These are phyloP conservation scores for Metalampra italica DNA, from an alignment of 2,888 invertebrate genomes.

Conservation along the genomic window DNA sequence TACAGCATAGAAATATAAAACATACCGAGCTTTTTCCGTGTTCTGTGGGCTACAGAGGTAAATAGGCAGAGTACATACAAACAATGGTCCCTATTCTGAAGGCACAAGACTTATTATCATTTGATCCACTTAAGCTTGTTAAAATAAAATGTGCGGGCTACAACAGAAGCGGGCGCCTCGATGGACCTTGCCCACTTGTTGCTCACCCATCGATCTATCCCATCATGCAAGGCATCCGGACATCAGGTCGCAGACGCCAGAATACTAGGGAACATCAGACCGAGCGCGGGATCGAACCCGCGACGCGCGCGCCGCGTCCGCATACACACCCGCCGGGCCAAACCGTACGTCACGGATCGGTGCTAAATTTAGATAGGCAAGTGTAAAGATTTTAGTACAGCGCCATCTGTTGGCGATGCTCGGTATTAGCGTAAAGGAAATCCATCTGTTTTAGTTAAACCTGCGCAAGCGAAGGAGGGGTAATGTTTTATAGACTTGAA, in stretches of 20 bases:
- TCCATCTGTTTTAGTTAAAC: not conserved
- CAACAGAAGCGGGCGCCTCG: slow-evolving; percentile 68
- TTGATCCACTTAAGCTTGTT: no score
- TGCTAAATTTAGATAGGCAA: slow-evolving; percentile 18
- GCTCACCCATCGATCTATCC: slow-evolving; percentile 68
- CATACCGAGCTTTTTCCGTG: no score
- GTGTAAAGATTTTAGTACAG: slow-evolving; percentile 9
- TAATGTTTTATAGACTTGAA: no score
- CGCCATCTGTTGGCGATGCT: slow-evolving; percentile 42
- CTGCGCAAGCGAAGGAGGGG: not conserved
- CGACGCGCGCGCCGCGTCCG: not conserved
- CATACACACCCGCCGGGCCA: slow-evolving; percentile 19
- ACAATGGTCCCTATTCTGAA: no score
- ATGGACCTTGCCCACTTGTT: slow-evolving; percentile 68
- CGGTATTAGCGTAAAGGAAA: slow-evolving; percentile 10
- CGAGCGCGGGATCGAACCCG: slow-evolving; percentile 27
- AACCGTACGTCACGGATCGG: fast-evolving
- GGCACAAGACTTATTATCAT: no score
- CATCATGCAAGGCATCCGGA: slow-evolving; percentile 41
- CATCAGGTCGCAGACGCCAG: slow-evolving; percentile 37
- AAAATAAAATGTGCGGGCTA: slow-evolving; percentile 61
- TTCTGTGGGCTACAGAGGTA: no score
- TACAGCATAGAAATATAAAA: no score
- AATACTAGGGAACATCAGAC: slow-evolving; percentile 38
- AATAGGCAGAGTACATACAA: no score